phyloP scores from a whole-genome alignment of 2,797 vertebrate species.

The Smutsia temminckii region DNA sequence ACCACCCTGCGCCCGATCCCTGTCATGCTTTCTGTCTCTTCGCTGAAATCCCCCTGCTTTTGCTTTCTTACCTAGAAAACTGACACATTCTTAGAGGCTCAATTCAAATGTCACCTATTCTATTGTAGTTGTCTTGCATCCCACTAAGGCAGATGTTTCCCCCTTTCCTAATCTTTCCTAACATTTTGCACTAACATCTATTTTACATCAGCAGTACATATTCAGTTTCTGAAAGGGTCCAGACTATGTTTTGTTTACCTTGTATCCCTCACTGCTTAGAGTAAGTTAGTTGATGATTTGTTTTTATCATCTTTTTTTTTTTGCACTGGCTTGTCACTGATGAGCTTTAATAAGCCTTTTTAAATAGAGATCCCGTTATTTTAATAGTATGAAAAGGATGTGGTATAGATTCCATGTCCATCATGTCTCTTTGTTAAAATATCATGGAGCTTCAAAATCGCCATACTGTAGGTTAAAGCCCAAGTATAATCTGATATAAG shows the following conservation, averaged over 20 bases:
- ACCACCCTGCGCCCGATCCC: not conserved
- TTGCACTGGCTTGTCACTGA: not conserved
- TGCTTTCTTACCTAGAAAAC: slow-evolving; percentile 12
- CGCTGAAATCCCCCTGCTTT: not conserved
- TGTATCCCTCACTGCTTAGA: not conserved
- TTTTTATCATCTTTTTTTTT: not conserved
- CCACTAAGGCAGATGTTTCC: not conserved
- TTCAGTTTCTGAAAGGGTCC: not conserved
- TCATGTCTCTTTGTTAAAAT: not conserved
- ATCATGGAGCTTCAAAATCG: not conserved
- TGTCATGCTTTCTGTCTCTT: not conserved
- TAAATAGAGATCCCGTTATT: slow-evolving; percentile 9
- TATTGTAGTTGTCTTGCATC: not conserved
- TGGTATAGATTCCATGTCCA: not conserved
- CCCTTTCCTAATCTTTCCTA: not conserved
- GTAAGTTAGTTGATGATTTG: not conserved
- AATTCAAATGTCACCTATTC: not conserved
- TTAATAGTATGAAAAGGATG: not conserved
- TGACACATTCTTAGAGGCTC: not conserved
- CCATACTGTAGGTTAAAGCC: not conserved
- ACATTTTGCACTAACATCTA: not conserved
- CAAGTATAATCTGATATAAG: not conserved
- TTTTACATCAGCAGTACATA: not conserved
- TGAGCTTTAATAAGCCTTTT: not conserved
- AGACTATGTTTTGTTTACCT: not conserved